Percentiles rank a stretch among this genome's conserved stretches.
These are phyloP conservation scores for Chaetops frenatus DNA, from an alignment of 2,113 vertebrate genomes.

Conservation along the genomic window DNA sequence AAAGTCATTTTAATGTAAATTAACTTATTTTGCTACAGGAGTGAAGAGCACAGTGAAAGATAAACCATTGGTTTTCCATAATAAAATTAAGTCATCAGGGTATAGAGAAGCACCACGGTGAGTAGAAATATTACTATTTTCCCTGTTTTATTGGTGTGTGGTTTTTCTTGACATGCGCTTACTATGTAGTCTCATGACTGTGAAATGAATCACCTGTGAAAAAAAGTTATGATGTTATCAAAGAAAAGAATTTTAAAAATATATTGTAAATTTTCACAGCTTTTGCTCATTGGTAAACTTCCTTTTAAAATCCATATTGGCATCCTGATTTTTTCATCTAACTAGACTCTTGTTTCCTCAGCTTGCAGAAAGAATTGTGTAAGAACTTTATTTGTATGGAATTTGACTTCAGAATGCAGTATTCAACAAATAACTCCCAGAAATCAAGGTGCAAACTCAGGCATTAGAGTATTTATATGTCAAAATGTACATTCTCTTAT, in stretches of 20 bases:
- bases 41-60: constrained; percentile 63
- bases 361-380: not conserved
- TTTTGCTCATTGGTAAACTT: not conserved
- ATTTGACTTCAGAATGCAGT: not conserved
- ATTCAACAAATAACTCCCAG: not conserved
- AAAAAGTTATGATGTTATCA: not conserved
- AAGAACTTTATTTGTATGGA: not conserved
- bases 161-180: not conserved
- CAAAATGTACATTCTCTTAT: not conserved
- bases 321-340: not conserved
- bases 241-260: not conserved
- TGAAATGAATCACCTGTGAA: not conserved
- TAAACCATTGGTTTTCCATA: constrained; percentile 81
- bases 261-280: not conserved
- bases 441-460: not conserved
- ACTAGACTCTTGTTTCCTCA: not conserved
- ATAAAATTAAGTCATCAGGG: constrained; percentile 84
- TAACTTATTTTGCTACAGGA: constrained; percentile 17
- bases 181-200: not conserved
- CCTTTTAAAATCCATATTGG: not conserved
- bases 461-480: not conserved
- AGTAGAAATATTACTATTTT: constrained; percentile 8
- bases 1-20: not conserved
- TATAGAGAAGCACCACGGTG: constrained; percentile 76
- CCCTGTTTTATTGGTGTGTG: not conserved